phyloP scores from a whole-genome alignment of 2,113 vertebrate species.

The Gallinago jamesoni region DNA sequence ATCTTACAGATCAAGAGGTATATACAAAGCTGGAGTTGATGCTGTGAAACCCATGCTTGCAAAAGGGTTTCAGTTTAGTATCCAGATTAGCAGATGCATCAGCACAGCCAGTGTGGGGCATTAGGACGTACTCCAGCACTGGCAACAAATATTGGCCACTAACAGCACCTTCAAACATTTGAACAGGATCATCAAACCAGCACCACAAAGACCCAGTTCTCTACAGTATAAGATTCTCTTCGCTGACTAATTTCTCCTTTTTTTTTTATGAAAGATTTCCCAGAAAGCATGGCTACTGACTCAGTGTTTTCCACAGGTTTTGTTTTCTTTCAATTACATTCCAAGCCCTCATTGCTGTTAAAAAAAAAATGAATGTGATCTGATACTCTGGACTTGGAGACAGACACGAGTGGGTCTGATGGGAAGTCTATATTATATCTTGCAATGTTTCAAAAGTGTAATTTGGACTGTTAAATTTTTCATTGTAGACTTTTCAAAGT shows the following conservation, averaged over 20 bases:
- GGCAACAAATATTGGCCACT: not conserved
- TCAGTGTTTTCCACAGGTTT: not conserved
- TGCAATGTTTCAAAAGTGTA: not conserved
- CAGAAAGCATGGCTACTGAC: not conserved
- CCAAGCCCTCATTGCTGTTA: not conserved
- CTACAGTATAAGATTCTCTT: not conserved
- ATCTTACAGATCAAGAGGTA: not conserved
- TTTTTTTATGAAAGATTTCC: not conserved
- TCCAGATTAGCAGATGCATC: not conserved
- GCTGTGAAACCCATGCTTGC: not conserved
- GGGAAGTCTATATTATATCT: not conserved
- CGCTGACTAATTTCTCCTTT: not conserved
- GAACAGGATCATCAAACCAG: not conserved
- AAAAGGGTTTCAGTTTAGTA: not conserved
- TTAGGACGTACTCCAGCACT: not conserved
- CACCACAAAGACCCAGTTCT: not conserved
- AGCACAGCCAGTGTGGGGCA: not conserved
- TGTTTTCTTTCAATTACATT: not conserved
- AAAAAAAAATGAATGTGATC: not conserved
- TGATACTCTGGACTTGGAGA: not conserved
- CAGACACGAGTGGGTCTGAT: rapidly evolving
- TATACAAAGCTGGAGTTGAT: not conserved
- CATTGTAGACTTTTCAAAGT: not conserved
- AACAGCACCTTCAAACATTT: not conserved
- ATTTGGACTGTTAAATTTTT: not conserved